phyloP scores from a whole-genome alignment of 2,888 invertebrate species.

The Athripsodes cinereus region DNA sequence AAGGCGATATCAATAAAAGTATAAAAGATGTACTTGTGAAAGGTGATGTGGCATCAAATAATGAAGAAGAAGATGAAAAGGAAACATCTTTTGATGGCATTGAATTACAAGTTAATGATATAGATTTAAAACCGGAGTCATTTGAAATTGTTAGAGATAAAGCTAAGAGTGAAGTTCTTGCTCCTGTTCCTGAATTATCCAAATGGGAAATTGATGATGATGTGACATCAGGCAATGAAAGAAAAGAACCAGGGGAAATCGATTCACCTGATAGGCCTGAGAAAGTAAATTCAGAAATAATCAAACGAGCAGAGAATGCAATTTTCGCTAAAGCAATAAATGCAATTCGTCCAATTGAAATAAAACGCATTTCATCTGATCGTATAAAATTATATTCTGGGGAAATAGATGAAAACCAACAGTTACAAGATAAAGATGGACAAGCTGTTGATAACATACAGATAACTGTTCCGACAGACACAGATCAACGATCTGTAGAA shows the following conservation, averaged over 20 bases:
- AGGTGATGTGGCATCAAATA: conserved; percentile 50
- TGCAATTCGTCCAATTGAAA: conserved; percentile 70
- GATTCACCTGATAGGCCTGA: conserved; percentile 50
- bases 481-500: conserved; percentile 45
- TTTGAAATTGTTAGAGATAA: conserved; percentile 36
- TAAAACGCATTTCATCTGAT: conserved; percentile 65
- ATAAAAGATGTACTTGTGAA: conserved; percentile 47
- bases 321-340: conserved; percentile 85
- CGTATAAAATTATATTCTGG: conserved; percentile 61
- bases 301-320: conserved; percentile 87
- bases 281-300: conserved; percentile 78
- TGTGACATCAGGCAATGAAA: conserved; percentile 38
- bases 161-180: conserved; percentile 57
- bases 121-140: conserved; percentile 48
- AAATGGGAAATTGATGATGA: conserved; percentile 85
- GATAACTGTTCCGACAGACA: conserved; percentile 49
- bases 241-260: conserved; percentile 45
- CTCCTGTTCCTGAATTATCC: conserved; percentile 71
- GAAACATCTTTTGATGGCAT: conserved; percentile 53
- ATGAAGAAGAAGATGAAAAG: conserved; percentile 41
- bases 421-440: conserved; percentile 30
- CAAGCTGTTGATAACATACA: conserved; percentile 46
- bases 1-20: conserved; percentile 47
- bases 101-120: conserved; percentile 53
- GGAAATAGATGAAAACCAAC: conserved; percentile 34